phyloP scores from a whole-genome alignment of 2,113 vertebrate species.

The Brienomyrus brachyistius region DNA sequence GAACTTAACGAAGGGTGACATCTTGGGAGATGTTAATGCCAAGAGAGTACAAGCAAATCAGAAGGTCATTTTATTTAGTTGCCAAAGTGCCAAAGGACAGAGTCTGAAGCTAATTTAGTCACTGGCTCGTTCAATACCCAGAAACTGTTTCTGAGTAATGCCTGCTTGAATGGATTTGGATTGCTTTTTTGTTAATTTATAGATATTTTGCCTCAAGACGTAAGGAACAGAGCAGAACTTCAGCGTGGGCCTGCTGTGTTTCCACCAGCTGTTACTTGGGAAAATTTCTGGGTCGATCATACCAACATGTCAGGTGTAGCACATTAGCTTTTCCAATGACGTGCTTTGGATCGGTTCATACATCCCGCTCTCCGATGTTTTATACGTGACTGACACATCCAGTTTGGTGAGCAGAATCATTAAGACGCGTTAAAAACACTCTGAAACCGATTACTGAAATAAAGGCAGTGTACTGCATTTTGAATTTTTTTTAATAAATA shows the following conservation, averaged over 20 bases:
- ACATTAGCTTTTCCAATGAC: background rate
- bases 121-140: conserved; percentile 7
- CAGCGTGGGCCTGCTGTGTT: background rate
- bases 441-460: background rate
- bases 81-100: background rate
- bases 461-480: background rate
- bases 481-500: background rate
- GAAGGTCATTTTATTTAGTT: background rate
- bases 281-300: background rate
- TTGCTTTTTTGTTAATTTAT: background rate
- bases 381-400: background rate
- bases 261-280: background rate
- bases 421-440: background rate
- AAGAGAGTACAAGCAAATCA: background rate
- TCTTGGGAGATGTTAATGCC: background rate
- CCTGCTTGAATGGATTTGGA: background rate
- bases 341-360: background rate
- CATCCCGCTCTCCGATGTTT: background rate
- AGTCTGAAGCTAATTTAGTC: background rate
- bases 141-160: background rate
- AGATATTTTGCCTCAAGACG: background rate
- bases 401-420: background rate
- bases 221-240: background rate
- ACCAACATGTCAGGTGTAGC: background rate
- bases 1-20: background rate